Evolutionary conservation across 2,797 vertebrate species (phyloP).

Genomic region (Parotocinclus haroldoi): DNA sequence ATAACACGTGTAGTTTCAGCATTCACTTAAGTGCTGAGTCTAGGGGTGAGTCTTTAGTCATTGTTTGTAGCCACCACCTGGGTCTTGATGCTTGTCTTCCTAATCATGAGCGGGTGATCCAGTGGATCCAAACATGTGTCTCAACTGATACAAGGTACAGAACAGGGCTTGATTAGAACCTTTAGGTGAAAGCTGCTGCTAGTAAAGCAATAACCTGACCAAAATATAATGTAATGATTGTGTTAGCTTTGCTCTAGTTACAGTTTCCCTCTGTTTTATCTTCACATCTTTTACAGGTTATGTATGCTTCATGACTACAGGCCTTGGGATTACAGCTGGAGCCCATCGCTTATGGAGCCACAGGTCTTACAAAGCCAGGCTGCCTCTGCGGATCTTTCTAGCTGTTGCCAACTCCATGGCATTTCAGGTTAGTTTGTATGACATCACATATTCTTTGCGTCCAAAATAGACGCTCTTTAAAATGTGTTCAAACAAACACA

Average conservation of each 20-base stretch:
- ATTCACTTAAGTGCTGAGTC: too few relatives aligned
- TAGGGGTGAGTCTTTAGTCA: too few relatives aligned
- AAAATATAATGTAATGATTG: background rate
- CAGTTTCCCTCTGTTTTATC: background rate
- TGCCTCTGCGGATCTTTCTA: slow-evolving; percentile 77
- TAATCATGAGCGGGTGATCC: too few relatives aligned
- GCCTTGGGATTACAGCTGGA: slow-evolving; percentile 72
- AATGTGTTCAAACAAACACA: background rate
- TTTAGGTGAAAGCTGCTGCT: too few relatives aligned
- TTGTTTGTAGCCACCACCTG: too few relatives aligned
- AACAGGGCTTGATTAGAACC: too few relatives aligned
- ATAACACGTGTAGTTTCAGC: too few relatives aligned
- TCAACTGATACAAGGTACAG: too few relatives aligned
- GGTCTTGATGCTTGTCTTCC: too few relatives aligned
- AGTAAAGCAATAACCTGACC: background rate
- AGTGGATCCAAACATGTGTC: too few relatives aligned
- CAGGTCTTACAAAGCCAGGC: slow-evolving; percentile 78
- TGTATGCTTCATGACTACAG: slow-evolving; percentile 71
- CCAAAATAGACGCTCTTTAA: background rate
- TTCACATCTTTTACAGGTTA: slow-evolving; percentile 62
- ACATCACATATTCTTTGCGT: background rate
- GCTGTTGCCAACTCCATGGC: slow-evolving; percentile 80
- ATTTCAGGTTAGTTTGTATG: slow-evolving; percentile 67
- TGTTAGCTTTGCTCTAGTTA: too few relatives aligned
- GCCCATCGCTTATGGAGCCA: slow-evolving; percentile 79